Percentiles rank a stretch among this genome's conserved stretches.
phyloP scores from a whole-genome alignment of 2,888 invertebrate species.

The Troides helena region DNA sequence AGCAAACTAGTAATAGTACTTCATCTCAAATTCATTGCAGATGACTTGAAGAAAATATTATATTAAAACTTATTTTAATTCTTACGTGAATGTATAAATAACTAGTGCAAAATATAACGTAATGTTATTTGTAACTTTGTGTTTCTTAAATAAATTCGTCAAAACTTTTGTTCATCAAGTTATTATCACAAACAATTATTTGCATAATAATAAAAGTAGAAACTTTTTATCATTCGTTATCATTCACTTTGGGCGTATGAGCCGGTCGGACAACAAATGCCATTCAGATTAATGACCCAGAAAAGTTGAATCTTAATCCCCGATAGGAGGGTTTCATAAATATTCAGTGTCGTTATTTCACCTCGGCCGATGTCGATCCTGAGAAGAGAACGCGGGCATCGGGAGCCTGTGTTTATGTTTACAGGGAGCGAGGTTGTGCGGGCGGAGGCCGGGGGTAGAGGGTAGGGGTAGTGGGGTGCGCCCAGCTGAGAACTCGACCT shows the following conservation, averaged over 20 bases:
- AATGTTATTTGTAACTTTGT: too few species aligned
- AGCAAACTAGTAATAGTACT: not conserved
- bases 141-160: too few species aligned
- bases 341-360: slow-evolving; percentile 77
- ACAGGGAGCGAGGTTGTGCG: slow-evolving; percentile 13
- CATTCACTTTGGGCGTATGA: slow-evolving; percentile 25
- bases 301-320: slow-evolving; percentile 72
- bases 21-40: not conserved
- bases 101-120: too few species aligned
- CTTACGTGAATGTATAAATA: too few species aligned
- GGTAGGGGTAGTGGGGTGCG: slow-evolving; percentile 24
- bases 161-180: too few species aligned
- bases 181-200: not conserved
- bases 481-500: slow-evolving; percentile 66
- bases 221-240: slow-evolving; percentile 14
- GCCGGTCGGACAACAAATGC: slow-evolving; percentile 44
- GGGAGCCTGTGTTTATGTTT: slow-evolving; percentile 29
- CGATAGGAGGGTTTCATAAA: slow-evolving; percentile 73
- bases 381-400: slow-evolving; percentile 41
- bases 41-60: too few species aligned
- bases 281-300: slow-evolving; percentile 65
- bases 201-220: not conserved
- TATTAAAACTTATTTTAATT: too few species aligned
- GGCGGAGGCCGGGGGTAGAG: too few species aligned
- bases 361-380: slow-evolving; percentile 73